A percentile compares a stretch with the other conserved stretches of the same genome.
Evolutionary conservation across 2,888 invertebrate species (phyloP).

Genomic region (Deilephila elpenor): DNA sequence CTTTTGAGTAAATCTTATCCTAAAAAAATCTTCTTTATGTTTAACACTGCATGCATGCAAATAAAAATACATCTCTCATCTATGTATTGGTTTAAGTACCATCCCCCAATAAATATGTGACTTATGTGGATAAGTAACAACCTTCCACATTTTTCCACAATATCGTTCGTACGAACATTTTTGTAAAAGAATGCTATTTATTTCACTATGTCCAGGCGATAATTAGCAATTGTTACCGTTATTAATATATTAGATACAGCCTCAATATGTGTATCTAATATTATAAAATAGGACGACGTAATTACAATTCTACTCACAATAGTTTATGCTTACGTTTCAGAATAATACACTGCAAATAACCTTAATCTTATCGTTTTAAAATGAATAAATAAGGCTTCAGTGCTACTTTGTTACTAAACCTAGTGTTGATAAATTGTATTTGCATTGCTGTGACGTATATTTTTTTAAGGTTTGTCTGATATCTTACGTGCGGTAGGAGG

Average conservation of each 20-base stretch:
- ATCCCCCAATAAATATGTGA: too few species aligned
- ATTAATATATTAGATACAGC: conserved; percentile 11
- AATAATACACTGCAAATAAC: conserved; percentile 33
- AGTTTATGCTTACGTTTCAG: conserved; percentile 27
- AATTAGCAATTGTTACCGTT: neutral
- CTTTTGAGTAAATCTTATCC: too few species aligned
- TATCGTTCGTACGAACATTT: neutral
- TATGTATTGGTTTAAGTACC: too few species aligned
- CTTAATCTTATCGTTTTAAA: conserved; percentile 36
- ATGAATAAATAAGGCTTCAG: conserved; percentile 35
- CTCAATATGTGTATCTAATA: neutral
- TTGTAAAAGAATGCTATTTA: neutral
- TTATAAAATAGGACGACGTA: conserved; percentile 6
- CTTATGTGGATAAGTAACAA: neutral
- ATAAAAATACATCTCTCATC: too few species aligned
- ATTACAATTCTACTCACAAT: conserved; percentile 25
- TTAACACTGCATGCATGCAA: too few species aligned
- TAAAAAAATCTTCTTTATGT: too few species aligned
- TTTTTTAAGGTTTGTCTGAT: conserved; percentile 29
- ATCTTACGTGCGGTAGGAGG: neutral
- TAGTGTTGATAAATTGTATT: conserved; percentile 24
- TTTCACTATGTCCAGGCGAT: neutral
- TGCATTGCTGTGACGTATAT: conserved; percentile 26
- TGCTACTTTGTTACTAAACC: conserved; percentile 22
- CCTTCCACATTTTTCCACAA: neutral